Evolutionary conservation across 2,888 invertebrate genomes (phyloP), one percentile per base, ranked within the genome.

Genomic region (Cistogaster globosa): DNA sequence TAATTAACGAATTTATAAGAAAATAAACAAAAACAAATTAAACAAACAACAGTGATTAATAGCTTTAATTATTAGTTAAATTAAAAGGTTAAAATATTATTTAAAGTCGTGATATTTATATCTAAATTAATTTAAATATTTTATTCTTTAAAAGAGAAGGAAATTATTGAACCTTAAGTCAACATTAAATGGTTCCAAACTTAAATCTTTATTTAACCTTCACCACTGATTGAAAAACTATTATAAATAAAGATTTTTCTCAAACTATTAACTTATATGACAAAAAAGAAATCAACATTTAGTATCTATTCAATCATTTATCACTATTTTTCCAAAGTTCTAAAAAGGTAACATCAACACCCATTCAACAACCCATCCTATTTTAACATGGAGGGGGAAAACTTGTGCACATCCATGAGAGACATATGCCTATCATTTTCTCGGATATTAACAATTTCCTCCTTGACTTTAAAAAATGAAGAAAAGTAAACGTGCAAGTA

Each of bases 401-500:
- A 53, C 71, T 79, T 86, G 77, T 74, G 68, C 82, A 77, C 26
- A 57, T 42, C 42, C 67, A 26, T 42, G 58, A 65, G 48, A 72
- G 57, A 81, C 68, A 81, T 85, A 69, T 72, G 81, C 62, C 4
- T 78, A 53, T 57, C 72, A 82, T 69, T 78, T 76, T 51, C 18
- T 75, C 58, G 74, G 77, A 82, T 85, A 85, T 82, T 82, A 82
- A 76, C 82, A 82, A 82, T 85, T 85, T 85, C 65, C 74, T 36
- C 53, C 48, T n/a, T 20, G 53, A 53, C 80, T 60, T 38, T 51
- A n/a, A 67, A 62, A 69, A 32, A 22, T 11, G 16, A 38, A n/a
- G 22, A 55, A 45, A 65, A 48, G 16, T 42, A 63, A 58, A 22
- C 20, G 14, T 20, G 9, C 12, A 22, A 45, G 57, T 53, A 16